A percentile compares a stretch with the other conserved stretches of the same genome.
phyloP scores from a whole-genome alignment of 2,888 invertebrate genomes.

The Ormyrus labotus region DNA sequence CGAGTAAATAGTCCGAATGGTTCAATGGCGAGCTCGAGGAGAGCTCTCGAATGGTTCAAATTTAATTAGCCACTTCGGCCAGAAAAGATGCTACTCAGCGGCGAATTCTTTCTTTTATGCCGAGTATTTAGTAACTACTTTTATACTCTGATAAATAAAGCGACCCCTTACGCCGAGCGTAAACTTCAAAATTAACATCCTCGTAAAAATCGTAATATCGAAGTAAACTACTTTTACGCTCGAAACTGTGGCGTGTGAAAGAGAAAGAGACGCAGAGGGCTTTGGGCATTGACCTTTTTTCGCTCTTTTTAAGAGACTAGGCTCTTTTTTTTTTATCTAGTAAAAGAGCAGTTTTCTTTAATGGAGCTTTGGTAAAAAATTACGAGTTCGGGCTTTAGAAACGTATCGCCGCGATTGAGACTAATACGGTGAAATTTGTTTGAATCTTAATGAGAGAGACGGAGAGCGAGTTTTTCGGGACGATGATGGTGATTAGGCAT shows the following conservation, averaged over 20 bases:
- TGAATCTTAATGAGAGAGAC: slow-evolving; percentile 28
- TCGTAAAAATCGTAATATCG: slow-evolving; percentile 15
- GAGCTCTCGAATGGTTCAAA: too few species aligned
- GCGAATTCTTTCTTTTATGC: too few species aligned
- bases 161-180: neutral
- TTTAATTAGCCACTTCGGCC: too few species aligned
- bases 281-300: slow-evolving; percentile 24
- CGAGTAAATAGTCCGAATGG: too few species aligned
- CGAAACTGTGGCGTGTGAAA: slow-evolving; percentile 39
- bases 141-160: slow-evolving; percentile 27
- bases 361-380: slow-evolving; percentile 23
- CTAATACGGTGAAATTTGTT: slow-evolving; percentile 23
- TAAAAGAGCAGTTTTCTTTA: neutral
- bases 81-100: too few species aligned
- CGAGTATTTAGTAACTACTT: slow-evolving; percentile 10
- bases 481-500: slow-evolving; percentile 19
- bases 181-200: slow-evolving; percentile 40
- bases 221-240: neutral
- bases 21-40: too few species aligned
- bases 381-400: slow-evolving; percentile 14
- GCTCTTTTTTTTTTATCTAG: neutral
- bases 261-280: slow-evolving; percentile 16
- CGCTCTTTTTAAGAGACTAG: neutral
- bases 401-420: slow-evolving; percentile 16
- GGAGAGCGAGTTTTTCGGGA: neutral